Percentiles rank a stretch among this genome's conserved stretches.
phyloP scores from a whole-genome alignment of 2,113 vertebrate genomes.

The Menura novaehollandiae region DNA sequence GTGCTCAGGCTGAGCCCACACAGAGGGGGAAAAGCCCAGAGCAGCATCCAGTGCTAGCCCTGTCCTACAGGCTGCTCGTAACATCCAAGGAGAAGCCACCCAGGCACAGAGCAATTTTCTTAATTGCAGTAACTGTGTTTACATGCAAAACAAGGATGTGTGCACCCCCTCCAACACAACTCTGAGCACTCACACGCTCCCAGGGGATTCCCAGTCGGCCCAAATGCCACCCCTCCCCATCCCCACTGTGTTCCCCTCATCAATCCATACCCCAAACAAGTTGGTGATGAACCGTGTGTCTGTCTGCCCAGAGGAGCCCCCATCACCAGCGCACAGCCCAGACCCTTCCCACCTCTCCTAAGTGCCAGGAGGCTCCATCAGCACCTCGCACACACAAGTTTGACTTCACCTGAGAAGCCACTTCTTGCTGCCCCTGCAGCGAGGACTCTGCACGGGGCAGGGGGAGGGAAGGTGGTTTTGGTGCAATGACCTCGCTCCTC shows the following conservation, averaged over 20 bases:
- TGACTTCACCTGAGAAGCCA: not conserved
- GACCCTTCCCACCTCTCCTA: not conserved
- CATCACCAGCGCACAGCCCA: fast-evolving
- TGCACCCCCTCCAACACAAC: not conserved
- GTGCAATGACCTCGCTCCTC: not conserved
- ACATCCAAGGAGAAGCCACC: not conserved
- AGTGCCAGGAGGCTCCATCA: not conserved
- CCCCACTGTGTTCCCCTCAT: fast-evolving
- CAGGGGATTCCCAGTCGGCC: not conserved
- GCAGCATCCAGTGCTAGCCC: not conserved
- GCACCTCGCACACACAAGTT: not conserved
- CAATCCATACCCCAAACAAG: not conserved
- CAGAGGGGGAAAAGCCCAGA: not conserved
- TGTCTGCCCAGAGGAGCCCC: not conserved
- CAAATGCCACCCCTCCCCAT: not conserved
- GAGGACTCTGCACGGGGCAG: not conserved
- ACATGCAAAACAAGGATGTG: not conserved
- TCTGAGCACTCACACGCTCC: fast-evolving
- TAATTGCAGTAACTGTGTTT: not conserved
- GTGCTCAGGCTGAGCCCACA: not conserved
- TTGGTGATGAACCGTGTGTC: fast-evolving
- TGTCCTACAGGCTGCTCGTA: not conserved
- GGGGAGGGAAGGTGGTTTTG: not conserved
- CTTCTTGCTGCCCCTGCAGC: not conserved
- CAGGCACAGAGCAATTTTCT: not conserved